Conservation (phyloP, 2,888 invertebrate genomes). For the Drosophila testacea region DNA sequence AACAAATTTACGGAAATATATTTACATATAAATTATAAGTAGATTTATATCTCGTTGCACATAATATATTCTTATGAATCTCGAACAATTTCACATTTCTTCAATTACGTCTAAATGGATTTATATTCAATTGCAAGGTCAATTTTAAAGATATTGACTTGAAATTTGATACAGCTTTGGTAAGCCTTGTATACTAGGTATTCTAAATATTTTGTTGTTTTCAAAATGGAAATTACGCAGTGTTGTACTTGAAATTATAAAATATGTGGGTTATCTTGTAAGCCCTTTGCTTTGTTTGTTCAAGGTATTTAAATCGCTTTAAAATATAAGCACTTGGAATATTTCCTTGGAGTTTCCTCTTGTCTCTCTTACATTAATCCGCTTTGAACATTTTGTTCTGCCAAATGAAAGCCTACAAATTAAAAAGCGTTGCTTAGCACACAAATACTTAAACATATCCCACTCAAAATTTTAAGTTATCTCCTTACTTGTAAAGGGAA, state of each 20-base stretch:
- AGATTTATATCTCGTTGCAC: background rate
- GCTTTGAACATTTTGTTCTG: slow-evolving; percentile 27
- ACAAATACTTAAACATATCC: background rate
- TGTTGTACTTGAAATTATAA: background rate
- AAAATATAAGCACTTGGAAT: background rate
- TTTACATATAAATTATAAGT: slow-evolving; percentile 22
- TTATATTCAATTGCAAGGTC: slow-evolving; percentile 1
- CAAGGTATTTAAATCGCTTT: background rate
- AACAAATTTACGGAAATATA: slow-evolving; percentile 25
- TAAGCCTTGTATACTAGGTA: background rate
- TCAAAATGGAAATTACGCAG: background rate
- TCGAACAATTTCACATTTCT: background rate
- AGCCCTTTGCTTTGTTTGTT: background rate
- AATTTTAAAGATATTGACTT: background rate
- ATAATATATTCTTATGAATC: background rate
- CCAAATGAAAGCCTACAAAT: slow-evolving; percentile 26
- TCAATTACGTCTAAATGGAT: background rate
- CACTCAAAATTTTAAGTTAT: background rate
- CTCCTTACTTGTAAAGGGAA: slow-evolving; percentile 53
- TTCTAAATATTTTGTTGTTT: background rate
- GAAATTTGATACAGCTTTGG: slow-evolving; percentile 1
- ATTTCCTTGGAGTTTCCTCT: background rate
- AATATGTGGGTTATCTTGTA: background rate
- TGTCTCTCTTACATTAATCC: background rate
- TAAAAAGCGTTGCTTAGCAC: slow-evolving; percentile 36